phyloP scores from a whole-genome alignment of 2,888 invertebrate genomes.

The Tipula lateralis region DNA sequence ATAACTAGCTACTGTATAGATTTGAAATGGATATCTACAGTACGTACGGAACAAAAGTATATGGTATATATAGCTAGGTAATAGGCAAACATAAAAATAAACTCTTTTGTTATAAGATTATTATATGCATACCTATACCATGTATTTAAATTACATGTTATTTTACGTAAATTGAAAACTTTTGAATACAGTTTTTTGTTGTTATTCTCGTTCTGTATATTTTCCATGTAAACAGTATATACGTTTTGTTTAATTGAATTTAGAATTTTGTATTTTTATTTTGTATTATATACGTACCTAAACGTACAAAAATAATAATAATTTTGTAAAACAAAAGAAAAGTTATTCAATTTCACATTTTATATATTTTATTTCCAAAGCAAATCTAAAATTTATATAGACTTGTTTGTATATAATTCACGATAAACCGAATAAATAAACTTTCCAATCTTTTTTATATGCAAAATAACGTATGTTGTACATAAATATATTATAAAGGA shows the following conservation, averaged over 20 bases:
- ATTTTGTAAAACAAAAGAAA: background rate
- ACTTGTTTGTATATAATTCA: background rate
- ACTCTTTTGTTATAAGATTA: background rate
- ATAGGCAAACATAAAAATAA: background rate
- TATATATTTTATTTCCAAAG: background rate
- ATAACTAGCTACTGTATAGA: background rate
- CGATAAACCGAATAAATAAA: background rate
- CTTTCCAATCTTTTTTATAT: background rate
- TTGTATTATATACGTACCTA: background rate
- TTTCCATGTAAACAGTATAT: background rate
- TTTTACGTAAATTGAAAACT: background rate
- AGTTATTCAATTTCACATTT: background rate
- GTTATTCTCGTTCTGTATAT: background rate
- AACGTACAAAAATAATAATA: background rate
- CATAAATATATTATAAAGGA: background rate
- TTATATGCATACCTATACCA: background rate
- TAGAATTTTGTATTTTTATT: background rate
- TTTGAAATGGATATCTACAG: background rate
- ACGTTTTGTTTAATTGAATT: constrained; percentile 4
- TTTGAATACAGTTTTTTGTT: background rate
- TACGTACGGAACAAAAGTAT: background rate
- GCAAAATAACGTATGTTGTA: background rate
- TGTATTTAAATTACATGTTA: background rate
- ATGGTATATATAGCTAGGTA: background rate
- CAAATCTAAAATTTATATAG: background rate